Base-by-base conservation (phyloP, 2,797 vertebrate genomes). In the Vespertilio murinus region DNA sequence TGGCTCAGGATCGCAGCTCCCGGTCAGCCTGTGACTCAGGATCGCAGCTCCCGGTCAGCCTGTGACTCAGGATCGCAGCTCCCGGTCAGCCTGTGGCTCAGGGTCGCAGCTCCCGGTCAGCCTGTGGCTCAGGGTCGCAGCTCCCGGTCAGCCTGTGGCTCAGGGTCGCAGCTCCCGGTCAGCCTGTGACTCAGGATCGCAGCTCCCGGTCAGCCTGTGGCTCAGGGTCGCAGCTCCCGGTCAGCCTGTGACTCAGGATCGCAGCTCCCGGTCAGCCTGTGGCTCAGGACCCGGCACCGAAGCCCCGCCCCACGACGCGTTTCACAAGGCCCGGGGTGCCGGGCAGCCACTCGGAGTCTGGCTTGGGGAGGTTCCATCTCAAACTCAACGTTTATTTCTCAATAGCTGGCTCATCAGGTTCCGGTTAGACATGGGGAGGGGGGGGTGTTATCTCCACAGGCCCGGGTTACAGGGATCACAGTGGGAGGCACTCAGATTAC, bases 401-500 rank as follows among this genome's bases (percentile, higher is more conserved):
- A 80, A 79, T n/a, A 73, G 52, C 79, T 79, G 69, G 78, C 64
- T 83, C 80, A 69, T 52, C 82, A 88, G 92, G 47, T 85, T 83
- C 47, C 6, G 5, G 40, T 47, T 40, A 90, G 78, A 80, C 61
- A 64, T 30, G 8, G 8, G 28, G 69, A 11, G 0, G 23, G 0
- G 56, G 11, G 56, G 59, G 56, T n/a, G 67, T 80, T 77, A 79
- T 75, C 80, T 69, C 89, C 56, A 95, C 25, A 83, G 74, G 49
- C 64, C 92, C 54, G 20, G 61, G 93, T 94, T 95, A 90, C 92
- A 78, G 74, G 42, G 95, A 42, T 52, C 88, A 92, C 69, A 96
- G 82, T n/a, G 69, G 30, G 70, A 92, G 93, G 88, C 49, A 49
- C 95, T 96, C 85, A 35, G 42, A 83, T 97, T 94, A 92, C 96